phyloP scores from a whole-genome alignment of 2,113 vertebrate genomes.

The Chaetura pelagica region DNA sequence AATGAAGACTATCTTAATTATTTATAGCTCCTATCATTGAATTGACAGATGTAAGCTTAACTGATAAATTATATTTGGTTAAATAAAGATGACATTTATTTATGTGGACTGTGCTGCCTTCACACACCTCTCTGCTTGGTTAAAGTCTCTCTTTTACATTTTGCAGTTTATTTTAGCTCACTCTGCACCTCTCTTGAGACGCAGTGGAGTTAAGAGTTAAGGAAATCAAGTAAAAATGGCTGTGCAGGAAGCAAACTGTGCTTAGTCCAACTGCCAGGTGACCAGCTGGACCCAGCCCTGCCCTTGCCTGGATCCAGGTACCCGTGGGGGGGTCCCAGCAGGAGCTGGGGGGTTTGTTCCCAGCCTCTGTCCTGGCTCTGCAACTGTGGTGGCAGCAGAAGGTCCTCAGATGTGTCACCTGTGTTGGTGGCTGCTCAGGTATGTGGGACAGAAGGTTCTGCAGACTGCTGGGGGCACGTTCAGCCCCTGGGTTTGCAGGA shows the following conservation, averaged over 20 bases:
- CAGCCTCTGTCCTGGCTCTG: background rate
- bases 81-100: constrained; percentile 84
- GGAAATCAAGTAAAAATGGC: background rate
- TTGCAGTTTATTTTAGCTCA: background rate
- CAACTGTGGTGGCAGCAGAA: too few relatives aligned
- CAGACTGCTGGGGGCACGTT: rapidly evolving
- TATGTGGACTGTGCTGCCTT: constrained; percentile 52
- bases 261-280: rapidly evolving
- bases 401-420: background rate
- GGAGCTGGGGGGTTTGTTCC: background rate
- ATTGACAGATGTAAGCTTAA: constrained; percentile 76
- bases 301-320: background rate
- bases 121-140: rapidly evolving
- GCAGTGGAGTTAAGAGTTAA: background rate
- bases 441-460: background rate
- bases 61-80: constrained; percentile 86
- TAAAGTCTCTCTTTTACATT: background rate
- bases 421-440: rapidly evolving
- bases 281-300: too few relatives aligned
- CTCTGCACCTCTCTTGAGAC: rapidly evolving
- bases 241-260: background rate
- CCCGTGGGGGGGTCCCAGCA: background rate
- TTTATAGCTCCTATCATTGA: constrained; percentile 82
- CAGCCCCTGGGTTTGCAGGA: background rate
- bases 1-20: constrained; percentile 77